These are phyloP conservation scores for Ovibos moschatus DNA, from an alignment of 2,113 vertebrate species.

Conservation along the genomic window DNA sequence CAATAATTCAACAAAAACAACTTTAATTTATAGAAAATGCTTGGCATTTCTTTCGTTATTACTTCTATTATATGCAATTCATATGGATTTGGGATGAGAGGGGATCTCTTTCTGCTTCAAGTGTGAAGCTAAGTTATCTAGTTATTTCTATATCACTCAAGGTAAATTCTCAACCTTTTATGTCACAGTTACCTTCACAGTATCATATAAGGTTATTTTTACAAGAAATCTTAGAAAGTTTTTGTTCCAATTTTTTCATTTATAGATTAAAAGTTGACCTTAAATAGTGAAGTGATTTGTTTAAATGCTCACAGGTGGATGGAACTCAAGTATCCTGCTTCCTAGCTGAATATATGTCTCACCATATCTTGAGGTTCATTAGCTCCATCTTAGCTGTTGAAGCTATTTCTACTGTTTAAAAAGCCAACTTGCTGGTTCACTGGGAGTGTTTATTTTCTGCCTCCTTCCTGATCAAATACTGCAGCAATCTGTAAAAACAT, in stretches of 20 bases:
- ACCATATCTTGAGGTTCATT: slow-evolving; percentile 57
- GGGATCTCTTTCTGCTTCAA: neutral
- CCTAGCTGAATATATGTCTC: neutral
- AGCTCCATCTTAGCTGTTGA: slow-evolving; percentile 59
- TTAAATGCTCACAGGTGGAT: neutral
- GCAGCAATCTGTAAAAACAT: slow-evolving; percentile 75
- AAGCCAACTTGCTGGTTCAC: slow-evolving; percentile 73
- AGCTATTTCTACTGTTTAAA: slow-evolving; percentile 62
- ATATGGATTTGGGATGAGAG: slow-evolving; percentile 38
- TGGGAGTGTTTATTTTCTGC: slow-evolving; percentile 75
- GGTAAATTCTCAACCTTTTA: neutral
- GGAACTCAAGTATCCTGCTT: neutral
- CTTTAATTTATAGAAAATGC: slow-evolving; percentile 73
- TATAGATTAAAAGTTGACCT: neutral
- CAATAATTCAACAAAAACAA: slow-evolving; percentile 61
- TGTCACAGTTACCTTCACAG: neutral
- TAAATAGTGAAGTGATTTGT: neutral
- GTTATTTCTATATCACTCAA: neutral
- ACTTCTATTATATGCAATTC: slow-evolving; percentile 67
- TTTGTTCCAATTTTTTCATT: neutral
- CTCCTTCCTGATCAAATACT: slow-evolving; percentile 70
- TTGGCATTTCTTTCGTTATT: slow-evolving; percentile 68
- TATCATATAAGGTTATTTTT: neutral
- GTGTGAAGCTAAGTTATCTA: slow-evolving; percentile 34
- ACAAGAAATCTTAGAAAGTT: neutral